phyloP scores from a whole-genome alignment of 1,140 invertebrate genomes.

The Bombus terrestris region DNA sequence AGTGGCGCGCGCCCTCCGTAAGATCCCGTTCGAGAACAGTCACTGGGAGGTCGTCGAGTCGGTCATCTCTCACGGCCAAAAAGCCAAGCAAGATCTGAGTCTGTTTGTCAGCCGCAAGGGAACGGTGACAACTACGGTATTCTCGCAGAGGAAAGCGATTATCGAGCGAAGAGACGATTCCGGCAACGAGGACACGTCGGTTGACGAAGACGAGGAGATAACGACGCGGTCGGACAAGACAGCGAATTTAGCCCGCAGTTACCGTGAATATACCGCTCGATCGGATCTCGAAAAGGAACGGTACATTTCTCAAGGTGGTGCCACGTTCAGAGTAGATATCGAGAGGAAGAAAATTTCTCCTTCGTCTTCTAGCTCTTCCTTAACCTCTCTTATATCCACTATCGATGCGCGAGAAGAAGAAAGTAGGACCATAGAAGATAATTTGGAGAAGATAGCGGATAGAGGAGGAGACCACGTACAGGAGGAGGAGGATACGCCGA shows the following conservation, averaged over 20 bases:
- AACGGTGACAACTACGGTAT: constrained; percentile 5
- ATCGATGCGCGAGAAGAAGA: neutral
- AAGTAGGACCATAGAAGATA: neutral
- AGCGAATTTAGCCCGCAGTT: neutral
- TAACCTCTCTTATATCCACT: no score
- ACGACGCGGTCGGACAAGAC: neutral
- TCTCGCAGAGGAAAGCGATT: constrained; percentile 12
- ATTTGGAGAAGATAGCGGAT: neutral
- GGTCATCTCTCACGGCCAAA: no score
- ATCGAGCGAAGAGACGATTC: neutral
- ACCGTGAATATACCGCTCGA: neutral
- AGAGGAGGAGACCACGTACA: no score
- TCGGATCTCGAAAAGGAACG: neutral
- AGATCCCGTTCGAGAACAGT: constrained; percentile 5
- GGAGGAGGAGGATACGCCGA: neutral
- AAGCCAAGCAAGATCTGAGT: neutral
- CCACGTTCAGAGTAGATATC: constrained; percentile 23
- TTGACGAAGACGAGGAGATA: neutral
- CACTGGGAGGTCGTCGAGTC: neutral
- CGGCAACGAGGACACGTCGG: neutral
- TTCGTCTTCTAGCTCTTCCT: no score
- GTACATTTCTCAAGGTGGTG: neutral
- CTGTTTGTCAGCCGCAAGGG: neutral
- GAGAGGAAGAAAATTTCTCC: neutral
- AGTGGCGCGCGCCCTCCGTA: constrained; percentile 49